Evolutionary conservation across 92 coral and sea anemone genomes (phyloP).

Genomic region (Palythoa caribaeorum): DNA sequence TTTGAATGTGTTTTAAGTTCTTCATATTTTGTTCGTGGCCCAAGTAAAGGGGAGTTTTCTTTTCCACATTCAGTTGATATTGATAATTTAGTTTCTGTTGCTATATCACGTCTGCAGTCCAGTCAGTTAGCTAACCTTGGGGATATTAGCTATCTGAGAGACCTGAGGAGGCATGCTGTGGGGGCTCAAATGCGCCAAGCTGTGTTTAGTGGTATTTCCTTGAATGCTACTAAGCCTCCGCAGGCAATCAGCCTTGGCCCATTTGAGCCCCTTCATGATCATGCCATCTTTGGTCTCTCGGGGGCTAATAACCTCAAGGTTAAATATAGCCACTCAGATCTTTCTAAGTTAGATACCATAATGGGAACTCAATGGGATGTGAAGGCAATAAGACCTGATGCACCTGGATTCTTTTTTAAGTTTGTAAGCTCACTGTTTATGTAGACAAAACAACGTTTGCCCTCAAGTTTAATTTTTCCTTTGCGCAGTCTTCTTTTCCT

Average conservation of each 20-base stretch:
- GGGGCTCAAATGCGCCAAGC: too few species aligned
- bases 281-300: background rate
- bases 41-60: too few species aligned
- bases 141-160: too few species aligned
- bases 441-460: constrained; percentile 37
- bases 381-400: constrained; percentile 35
- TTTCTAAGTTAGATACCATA: constrained; percentile 17
- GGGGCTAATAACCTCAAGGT: background rate
- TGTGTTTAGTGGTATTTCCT: background rate
- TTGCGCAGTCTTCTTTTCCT: constrained; percentile 45
- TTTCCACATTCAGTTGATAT: too few species aligned
- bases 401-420: constrained; percentile 40
- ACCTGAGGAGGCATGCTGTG: too few species aligned
- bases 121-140: too few species aligned
- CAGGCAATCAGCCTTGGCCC: background rate
- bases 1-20: background rate
- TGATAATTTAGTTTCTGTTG: too few species aligned
- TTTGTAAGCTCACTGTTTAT: constrained; percentile 42
- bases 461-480: constrained; percentile 41
- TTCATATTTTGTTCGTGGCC: constrained; percentile 17
- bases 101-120: too few species aligned
- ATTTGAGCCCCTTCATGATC: background rate
- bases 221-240: background rate
- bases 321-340: background rate
- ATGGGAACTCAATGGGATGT: constrained; percentile 56